Percentiles rank a stretch among this genome's conserved stretches.
These are phyloP conservation scores for Diadromus collaris DNA, from an alignment of 2,888 invertebrate genomes.

Conservation along the genomic window DNA sequence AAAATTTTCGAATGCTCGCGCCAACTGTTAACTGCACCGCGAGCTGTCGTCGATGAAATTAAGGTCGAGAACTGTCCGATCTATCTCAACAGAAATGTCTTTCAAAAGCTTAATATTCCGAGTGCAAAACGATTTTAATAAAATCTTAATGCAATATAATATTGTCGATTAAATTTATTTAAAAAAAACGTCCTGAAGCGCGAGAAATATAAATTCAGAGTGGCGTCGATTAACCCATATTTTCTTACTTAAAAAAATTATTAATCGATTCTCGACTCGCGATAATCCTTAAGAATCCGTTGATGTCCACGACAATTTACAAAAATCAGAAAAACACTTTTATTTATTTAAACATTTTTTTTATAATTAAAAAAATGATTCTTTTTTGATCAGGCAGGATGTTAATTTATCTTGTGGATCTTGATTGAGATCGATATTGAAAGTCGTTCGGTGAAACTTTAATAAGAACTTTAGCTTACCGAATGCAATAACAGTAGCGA, in stretches of 20 bases:
- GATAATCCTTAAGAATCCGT: neutral
- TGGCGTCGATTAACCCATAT: neutral
- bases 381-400: neutral
- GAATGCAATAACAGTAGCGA: conserved; percentile 25
- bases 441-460: neutral
- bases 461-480: conserved; percentile 34
- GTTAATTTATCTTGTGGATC: neutral
- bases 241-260: neutral
- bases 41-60: neutral
- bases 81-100: neutral
- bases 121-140: conserved; percentile 7
- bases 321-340: neutral
- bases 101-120: conserved; percentile 13
- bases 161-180: neutral
- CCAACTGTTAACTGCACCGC: neutral
- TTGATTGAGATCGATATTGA: neutral
- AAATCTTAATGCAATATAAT: neutral
- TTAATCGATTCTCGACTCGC: neutral
- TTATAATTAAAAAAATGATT: neutral
- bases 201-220: neutral
- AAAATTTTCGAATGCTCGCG: neutral
- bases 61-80: neutral
- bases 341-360: neutral
- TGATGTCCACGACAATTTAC: neutral
- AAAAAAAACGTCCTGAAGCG: neutral